These are phyloP conservation scores for Microplitis manilae DNA, from an alignment of 2,888 invertebrate species.

Conservation along the genomic window DNA sequence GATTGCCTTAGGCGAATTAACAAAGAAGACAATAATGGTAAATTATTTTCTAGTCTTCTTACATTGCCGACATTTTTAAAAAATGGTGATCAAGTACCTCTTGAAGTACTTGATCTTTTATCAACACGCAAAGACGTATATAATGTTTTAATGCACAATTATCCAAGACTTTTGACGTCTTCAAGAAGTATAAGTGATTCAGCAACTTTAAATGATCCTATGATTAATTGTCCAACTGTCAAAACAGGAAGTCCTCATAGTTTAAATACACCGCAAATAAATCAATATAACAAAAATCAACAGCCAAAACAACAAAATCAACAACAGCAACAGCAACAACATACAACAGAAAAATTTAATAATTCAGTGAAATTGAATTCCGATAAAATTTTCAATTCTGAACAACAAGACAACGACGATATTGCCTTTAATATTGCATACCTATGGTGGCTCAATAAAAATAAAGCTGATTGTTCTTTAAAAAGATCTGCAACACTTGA, in stretches of 20 bases:
- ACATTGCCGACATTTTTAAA: conserved; percentile 88
- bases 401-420: conserved; percentile 14
- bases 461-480: conserved; percentile 69
- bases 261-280: background rate
- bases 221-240: conserved; percentile 48
- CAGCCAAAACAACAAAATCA: conserved; percentile 62
- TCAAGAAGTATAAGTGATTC: conserved; percentile 84
- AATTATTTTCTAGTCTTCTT: conserved; percentile 85
- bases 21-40: conserved; percentile 67
- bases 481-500: conserved; percentile 66
- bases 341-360: background rate
- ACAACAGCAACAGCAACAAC: background rate
- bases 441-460: conserved; percentile 75
- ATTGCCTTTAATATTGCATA: conserved; percentile 68
- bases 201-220: conserved; percentile 72
- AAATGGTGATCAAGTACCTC: conserved; percentile 83
- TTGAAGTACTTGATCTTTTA: conserved; percentile 83
- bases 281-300: background rate
- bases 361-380: background rate
- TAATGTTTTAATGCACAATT: conserved; percentile 82
- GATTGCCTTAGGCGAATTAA: conserved; percentile 58
- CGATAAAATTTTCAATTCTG: background rate
- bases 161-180: conserved; percentile 81
- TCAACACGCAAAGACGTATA: conserved; percentile 81
- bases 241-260: background rate